Percentiles rank a stretch among this genome's conserved stretches.
These are phyloP conservation scores for Anagyrus pseudococci DNA, from an alignment of 2,888 invertebrate species.

Conservation along the genomic window DNA sequence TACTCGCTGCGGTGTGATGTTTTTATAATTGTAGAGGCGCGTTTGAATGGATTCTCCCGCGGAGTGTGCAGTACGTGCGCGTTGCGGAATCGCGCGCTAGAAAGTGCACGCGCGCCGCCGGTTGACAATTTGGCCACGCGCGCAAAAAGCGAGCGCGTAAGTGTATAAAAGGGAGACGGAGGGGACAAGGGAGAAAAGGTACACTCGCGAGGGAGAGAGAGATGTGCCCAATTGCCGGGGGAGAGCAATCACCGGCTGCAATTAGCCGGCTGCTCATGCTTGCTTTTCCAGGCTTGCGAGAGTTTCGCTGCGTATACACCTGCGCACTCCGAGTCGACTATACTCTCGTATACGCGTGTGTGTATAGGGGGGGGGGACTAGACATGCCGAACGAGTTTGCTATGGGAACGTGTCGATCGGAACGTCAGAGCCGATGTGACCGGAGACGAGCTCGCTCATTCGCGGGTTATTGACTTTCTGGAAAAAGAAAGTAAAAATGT, in stretches of 20 bases:
- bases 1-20: no score
- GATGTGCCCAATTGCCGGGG: constrained; percentile 16
- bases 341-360: background rate
- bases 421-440: no score
- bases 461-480: constrained; percentile 17
- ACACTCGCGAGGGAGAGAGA: background rate
- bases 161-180: constrained; percentile 13
- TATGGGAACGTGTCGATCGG: no score
- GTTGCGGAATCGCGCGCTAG: constrained; percentile 17
- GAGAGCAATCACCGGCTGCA: no score
- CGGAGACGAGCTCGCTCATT: background rate
- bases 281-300: background rate
- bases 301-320: no score
- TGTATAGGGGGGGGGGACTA: constrained; percentile 1
- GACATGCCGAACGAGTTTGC: background rate
- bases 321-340: no score
- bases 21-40: constrained; percentile 20
- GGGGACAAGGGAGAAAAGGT: background rate
- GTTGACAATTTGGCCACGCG: background rate
- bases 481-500: constrained; percentile 34
- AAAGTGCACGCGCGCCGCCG: background rate
- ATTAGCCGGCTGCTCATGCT: no score
- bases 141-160: constrained; percentile 21
- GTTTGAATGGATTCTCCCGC: constrained; percentile 5
- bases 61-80: background rate